Percentiles rank a stretch among this genome's conserved stretches.
Evolutionary conservation across 2,113 vertebrate species (phyloP).

Genomic region (Rostratula benghalensis): DNA sequence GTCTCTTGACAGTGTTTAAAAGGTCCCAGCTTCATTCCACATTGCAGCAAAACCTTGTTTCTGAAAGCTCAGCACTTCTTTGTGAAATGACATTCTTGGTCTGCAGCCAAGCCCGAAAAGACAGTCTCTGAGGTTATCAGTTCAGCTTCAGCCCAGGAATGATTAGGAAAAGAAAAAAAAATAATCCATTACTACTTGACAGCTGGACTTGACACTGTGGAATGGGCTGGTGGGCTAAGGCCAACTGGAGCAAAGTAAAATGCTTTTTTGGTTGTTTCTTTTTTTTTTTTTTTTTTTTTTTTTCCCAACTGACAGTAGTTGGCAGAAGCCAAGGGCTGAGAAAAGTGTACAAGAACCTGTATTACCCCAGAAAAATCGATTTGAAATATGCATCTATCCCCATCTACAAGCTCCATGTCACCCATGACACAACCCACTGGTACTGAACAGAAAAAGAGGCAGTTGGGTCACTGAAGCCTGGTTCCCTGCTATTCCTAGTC

Average conservation of each 20-base stretch:
- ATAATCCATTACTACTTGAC: neutral
- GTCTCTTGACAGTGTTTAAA: slow-evolving; percentile 9
- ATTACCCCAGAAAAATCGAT: neutral
- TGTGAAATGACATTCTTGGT: slow-evolving; percentile 47
- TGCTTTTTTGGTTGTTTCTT: neutral
- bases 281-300: neutral
- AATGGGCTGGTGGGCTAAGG: neutral
- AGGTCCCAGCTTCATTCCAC: neutral
- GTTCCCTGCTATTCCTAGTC: neutral
- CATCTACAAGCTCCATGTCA: neutral
- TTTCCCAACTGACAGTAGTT: neutral
- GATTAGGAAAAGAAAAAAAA: neutral
- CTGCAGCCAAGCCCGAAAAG: slow-evolving; percentile 20
- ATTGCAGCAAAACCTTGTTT: slow-evolving; percentile 15
- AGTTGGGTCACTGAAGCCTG: neutral
- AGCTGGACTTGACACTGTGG: neutral
- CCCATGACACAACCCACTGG: fast-evolving
- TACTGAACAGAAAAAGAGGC: neutral
- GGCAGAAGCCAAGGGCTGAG: neutral
- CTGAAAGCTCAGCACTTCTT: slow-evolving; percentile 59
- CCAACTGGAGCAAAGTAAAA: slow-evolving; percentile 12
- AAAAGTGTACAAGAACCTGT: neutral
- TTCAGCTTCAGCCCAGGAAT: slow-evolving; percentile 26
- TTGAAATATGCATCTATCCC: neutral
- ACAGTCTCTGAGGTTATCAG: slow-evolving; percentile 44